Evolutionary conservation across 64 coral and sea anemone species (phyloP).

Genomic region (Pachyseris speciosa): DNA sequence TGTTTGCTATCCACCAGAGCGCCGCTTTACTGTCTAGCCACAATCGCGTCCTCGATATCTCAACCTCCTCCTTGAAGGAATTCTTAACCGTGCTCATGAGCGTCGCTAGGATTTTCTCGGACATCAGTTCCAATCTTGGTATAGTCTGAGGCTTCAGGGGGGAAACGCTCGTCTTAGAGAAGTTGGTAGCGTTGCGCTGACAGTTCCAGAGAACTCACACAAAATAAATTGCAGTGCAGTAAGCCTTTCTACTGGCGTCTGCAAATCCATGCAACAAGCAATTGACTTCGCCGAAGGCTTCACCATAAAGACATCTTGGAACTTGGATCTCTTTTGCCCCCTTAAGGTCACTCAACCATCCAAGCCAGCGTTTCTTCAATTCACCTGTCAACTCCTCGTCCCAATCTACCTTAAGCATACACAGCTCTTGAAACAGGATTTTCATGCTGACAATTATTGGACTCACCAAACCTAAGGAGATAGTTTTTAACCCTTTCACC

Average conservation of each 20-base stretch:
- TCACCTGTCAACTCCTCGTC: no score
- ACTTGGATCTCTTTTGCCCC: no score
- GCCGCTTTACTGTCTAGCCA: conserved; percentile 19
- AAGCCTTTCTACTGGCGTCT: conserved; percentile 39
- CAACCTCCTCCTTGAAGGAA: background rate
- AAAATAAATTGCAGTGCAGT: conserved; percentile 33
- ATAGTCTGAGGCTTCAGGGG: background rate
- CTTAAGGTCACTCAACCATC: no score
- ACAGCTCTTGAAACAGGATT: no score
- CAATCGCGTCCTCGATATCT: background rate
- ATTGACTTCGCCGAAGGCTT: no score
- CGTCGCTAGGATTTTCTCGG: conserved; percentile 14
- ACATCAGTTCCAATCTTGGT: conserved; percentile 49
- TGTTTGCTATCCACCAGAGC: background rate
- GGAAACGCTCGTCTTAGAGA: conserved; percentile 45
- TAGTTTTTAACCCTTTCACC: no score
- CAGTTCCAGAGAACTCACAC: background rate
- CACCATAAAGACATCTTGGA: no score
- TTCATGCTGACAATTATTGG: no score
- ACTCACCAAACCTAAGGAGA: no score
- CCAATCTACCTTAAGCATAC: no score
- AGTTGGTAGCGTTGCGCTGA: no score
- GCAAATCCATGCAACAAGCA: conserved; percentile 42
- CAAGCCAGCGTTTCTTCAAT: no score
- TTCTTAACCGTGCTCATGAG: background rate